Evolutionary conservation across 2,113 vertebrate genomes (phyloP).

Genomic region (Platycercus adscitus): DNA sequence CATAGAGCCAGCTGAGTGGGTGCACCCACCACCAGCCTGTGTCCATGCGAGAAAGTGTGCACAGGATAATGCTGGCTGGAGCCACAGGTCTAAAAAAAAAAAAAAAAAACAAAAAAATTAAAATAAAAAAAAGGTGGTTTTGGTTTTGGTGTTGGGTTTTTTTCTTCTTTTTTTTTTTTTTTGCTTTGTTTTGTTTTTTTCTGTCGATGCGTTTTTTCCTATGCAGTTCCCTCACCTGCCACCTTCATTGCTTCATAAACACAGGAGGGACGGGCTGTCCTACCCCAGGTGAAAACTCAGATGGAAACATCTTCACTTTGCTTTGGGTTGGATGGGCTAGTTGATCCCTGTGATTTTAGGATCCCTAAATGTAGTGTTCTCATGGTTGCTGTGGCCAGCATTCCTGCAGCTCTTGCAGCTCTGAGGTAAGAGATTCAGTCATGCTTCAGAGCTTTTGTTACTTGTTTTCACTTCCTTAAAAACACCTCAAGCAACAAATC

Average conservation of each 20-base stretch:
- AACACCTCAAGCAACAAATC: neutral
- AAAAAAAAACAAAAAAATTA: neutral
- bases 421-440: neutral
- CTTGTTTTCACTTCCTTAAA: constrained; percentile 25
- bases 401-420: neutral
- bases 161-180: neutral
- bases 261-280: neutral
- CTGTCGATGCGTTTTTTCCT: neutral
- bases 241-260: neutral
- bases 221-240: neutral
- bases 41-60: neutral
- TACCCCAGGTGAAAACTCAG: neutral
- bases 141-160: fast-evolving
- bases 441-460: neutral
- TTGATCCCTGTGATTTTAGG: neutral
- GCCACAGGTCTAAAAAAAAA: neutral
- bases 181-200: neutral
- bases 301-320: neutral
- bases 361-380: neutral
- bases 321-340: neutral
- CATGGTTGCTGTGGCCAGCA: neutral
- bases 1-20: neutral
- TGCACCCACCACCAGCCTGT: neutral
- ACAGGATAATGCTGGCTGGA: neutral
- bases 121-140: neutral